Evolutionary conservation across 2,113 vertebrate genomes (phyloP).

Genomic region (Menidia beryllina): DNA sequence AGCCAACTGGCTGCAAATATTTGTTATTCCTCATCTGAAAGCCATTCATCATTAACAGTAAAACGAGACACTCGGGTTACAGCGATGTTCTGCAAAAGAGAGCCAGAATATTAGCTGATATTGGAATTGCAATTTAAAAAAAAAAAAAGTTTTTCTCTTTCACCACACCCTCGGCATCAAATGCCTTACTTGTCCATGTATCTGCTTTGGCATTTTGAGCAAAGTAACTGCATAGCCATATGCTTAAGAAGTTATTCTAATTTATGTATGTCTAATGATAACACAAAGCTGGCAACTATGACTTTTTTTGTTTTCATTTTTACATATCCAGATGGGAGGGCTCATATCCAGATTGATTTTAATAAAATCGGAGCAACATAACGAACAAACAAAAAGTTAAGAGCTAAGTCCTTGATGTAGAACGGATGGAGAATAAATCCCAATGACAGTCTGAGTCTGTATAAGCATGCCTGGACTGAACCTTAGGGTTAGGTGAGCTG

Average conservation of each 20-base stretch:
- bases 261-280: not conserved
- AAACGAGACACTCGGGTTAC: constrained; percentile 21
- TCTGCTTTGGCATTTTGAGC: not conserved
- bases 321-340: too few species aligned
- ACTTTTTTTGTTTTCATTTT: too few species aligned
- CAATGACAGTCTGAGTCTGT: not conserved
- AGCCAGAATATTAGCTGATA: too few species aligned
- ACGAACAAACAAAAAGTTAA: too few species aligned
- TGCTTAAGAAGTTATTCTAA: too few species aligned
- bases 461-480: not conserved
- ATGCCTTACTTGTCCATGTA: not conserved
- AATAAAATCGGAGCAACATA: too few species aligned
- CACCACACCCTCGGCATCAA: not conserved
- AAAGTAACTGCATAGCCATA: not conserved
- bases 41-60: constrained; percentile 28
- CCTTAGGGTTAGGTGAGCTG: too few species aligned
- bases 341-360: too few species aligned
- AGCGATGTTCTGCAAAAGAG: not conserved
- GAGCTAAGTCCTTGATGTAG: too few species aligned
- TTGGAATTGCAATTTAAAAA: too few species aligned
- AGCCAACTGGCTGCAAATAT: constrained; percentile 46
- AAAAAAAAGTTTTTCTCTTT: not conserved
- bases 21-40: constrained; percentile 30
- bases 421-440: not conserved
- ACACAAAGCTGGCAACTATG: too few species aligned